Evolutionary conservation across 2,797 vertebrate species (phyloP), one percentile per base, ranked within the genome.

Genomic region (Carcharodon carcharias): DNA sequence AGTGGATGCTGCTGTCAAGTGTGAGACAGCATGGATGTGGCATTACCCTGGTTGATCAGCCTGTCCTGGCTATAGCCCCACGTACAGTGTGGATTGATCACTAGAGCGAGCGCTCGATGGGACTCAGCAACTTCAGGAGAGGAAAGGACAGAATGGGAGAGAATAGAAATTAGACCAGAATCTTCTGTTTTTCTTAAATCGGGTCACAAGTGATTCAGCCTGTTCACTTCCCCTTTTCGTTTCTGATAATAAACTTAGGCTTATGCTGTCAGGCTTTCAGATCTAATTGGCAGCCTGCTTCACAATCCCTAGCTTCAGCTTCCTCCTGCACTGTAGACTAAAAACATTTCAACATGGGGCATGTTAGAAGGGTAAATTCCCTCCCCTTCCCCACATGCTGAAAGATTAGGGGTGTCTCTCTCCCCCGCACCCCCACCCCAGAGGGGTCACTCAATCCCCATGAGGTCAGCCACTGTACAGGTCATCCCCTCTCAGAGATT

Each of bases 181-280:
- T 85, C 40, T 6, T 18, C 40, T 65, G 12, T 23, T 31, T 9
- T 80, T 80, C 0, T 7, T 67, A 0, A 3, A 9, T n/a, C 11
- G 21, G 4, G 1, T 45, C 63, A 93, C 8, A 9, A 67, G 58
- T 92, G 58, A 92, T 63, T 92, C 89, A 92, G 31, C 16, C 56
- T 18, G n/a, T 28, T 93, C 91, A 65, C 91, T 93, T 93, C 91
- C 91, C 23, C 21, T 67, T 93, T 93, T 45, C 63, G 26, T n/a
- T 67, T 67, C 91, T 67, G 61, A 40, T n/a, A 67, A 93, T 0
- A 1, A 18, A 50, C 45, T 0, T 45, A 45, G 28, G 45, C 45
- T 40, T n/a, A 92, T 14, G 18, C 35, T 63, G 31, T 18, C 58
- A 65, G 18, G 6, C 58, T 23, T 93, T 35, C 56, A 56, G 28